Percentiles rank a stretch among this genome's conserved stretches.
phyloP scores from a whole-genome alignment of 2,888 invertebrate species.

The Rhagonycha fulva region DNA sequence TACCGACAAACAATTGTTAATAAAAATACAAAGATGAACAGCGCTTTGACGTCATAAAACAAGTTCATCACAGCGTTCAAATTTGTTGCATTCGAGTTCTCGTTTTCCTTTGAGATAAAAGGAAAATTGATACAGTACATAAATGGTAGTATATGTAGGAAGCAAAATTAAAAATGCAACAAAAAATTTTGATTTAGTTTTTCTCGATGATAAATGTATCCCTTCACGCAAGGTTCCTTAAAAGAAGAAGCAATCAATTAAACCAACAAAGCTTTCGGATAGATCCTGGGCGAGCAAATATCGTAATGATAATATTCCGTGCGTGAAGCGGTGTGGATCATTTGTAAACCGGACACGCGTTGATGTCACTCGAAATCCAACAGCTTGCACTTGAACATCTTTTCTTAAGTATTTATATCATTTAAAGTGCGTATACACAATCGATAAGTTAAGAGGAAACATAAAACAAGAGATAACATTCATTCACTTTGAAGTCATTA shows the following conservation, averaged over 20 bases:
- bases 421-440: slow-evolving; percentile 21
- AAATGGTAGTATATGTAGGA: not conserved
- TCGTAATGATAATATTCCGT: slow-evolving; percentile 26
- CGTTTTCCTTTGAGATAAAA: not conserved
- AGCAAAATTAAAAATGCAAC: not conserved
- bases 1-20: not conserved
- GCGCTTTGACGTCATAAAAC: not conserved
- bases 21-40: not conserved
- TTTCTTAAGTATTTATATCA: slow-evolving; percentile 23
- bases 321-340: slow-evolving; percentile 19
- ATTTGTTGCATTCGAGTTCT: not conserved
- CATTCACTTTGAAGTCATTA: slow-evolving; percentile 22
- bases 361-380: slow-evolving; percentile 22
- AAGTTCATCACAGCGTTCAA: not conserved
- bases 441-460: slow-evolving; percentile 18
- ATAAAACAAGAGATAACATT: slow-evolving; percentile 22
- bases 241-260: slow-evolving; percentile 27
- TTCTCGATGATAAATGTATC: slow-evolving; percentile 1
- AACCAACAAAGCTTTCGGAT: slow-evolving; percentile 25
- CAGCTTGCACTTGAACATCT: slow-evolving; percentile 16
- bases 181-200: not conserved
- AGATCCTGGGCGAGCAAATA: slow-evolving; percentile 10
- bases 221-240: slow-evolving; percentile 7
- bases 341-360: slow-evolving; percentile 30
- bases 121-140: not conserved